These are phyloP conservation scores for Parasteatoda lunata DNA, from an alignment of 2,888 invertebrate species.

Conservation along the genomic window DNA sequence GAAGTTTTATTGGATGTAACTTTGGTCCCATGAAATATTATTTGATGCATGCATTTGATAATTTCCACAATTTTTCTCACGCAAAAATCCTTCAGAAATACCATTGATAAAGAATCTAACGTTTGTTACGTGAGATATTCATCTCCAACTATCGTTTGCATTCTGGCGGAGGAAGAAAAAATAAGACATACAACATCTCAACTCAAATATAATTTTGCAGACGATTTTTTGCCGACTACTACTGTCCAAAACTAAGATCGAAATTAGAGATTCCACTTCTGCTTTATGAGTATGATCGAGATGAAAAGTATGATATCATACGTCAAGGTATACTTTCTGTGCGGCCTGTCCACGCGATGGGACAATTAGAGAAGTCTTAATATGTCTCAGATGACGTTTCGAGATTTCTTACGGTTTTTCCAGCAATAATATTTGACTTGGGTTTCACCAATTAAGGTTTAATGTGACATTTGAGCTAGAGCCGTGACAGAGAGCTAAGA, in stretches of 20 bases:
- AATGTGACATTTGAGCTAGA: background rate
- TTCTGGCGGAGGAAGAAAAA: background rate
- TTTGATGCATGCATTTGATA: too few relatives aligned
- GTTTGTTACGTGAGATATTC: too few relatives aligned
- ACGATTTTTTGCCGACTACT: background rate
- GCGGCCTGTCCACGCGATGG: constrained; percentile 30
- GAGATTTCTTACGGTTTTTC: background rate
- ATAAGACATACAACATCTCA: background rate
- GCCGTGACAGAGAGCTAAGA: background rate
- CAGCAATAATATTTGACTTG: background rate
- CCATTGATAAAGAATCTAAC: too few relatives aligned
- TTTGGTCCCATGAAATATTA: too few relatives aligned
- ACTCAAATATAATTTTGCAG: background rate
- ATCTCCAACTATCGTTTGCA: too few relatives aligned
- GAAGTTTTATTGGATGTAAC: too few relatives aligned
- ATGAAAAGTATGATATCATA: background rate
- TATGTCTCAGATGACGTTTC: background rate
- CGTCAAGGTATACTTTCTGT: background rate
- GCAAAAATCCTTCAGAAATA: too few relatives aligned
- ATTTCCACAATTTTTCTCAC: too few relatives aligned
- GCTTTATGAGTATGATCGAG: background rate
- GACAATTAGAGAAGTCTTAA: constrained; percentile 17
- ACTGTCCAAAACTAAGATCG: background rate
- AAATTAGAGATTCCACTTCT: background rate
- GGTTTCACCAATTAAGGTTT: background rate